Evolutionary conservation across 2,113 vertebrate species (phyloP).

Genomic region (Corythaeola cristata): DNA sequence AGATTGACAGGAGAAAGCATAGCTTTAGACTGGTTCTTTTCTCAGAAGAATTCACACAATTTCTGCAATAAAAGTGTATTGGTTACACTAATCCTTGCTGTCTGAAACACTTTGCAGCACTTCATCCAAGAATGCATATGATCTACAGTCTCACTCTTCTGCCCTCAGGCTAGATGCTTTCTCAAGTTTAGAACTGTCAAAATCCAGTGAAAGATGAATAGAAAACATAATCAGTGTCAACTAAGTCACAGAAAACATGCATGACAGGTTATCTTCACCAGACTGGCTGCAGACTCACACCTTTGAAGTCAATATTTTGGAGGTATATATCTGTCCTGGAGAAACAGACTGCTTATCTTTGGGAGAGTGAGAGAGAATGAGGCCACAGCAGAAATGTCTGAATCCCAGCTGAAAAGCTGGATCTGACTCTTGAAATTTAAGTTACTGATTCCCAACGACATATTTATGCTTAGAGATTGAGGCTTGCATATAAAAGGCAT

Average conservation of each 20-base stretch:
- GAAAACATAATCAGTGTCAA: conserved; percentile 1
- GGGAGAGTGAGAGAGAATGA: not conserved
- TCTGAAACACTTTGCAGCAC: not conserved
- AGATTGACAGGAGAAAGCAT: not conserved
- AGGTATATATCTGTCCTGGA: not conserved
- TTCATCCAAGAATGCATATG: not conserved
- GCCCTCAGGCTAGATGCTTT: conserved; percentile 4
- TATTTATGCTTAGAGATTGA: not conserved
- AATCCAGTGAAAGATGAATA: conserved; percentile 3
- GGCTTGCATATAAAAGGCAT: not conserved
- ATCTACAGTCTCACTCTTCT: conserved; percentile 24
- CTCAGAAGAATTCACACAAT: not conserved
- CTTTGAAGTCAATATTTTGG: not conserved
- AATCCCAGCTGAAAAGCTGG: not conserved
- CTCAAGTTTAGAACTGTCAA: conserved; percentile 33
- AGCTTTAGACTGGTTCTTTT: not conserved
- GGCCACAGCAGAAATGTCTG: not conserved
- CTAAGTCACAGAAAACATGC: conserved; percentile 1
- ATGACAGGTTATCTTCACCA: not conserved
- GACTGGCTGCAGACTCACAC: not conserved
- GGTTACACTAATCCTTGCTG: not conserved
- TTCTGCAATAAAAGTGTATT: not conserved
- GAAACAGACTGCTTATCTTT: not conserved
- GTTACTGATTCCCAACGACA: not conserved
- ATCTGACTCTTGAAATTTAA: not conserved